Conservation (phyloP, 2,113 vertebrate species). For the Baryphthengus martii region DNA sequence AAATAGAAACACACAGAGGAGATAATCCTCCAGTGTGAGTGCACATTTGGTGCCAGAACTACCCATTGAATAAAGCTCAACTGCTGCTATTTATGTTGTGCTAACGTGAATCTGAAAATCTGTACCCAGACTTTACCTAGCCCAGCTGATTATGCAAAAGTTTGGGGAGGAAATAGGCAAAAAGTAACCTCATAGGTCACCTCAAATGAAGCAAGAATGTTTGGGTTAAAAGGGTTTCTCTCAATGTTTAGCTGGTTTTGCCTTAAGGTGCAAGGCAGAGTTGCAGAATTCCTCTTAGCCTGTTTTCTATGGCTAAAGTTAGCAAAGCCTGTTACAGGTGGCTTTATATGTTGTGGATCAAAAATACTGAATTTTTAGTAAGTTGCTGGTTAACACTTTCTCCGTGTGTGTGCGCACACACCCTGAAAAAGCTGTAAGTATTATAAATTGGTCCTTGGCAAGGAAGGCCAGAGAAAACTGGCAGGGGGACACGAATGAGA, state of each 20-base stretch:
- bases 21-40: neutral
- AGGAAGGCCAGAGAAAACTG: neutral
- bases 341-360: neutral
- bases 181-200: neutral
- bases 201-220: neutral
- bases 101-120: neutral
- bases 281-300: neutral
- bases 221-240: neutral
- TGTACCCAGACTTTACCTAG: neutral
- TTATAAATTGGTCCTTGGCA: neutral
- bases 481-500: neutral
- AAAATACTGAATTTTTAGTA: neutral
- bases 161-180: neutral
- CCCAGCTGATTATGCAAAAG: neutral
- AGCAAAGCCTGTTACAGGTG: neutral
- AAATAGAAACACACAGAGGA: neutral
- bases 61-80: neutral
- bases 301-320: neutral
- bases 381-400: neutral
- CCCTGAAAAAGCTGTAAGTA: neutral
- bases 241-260: neutral
- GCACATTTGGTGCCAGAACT: neutral
- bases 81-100: neutral
- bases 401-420: accelerated
- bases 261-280: neutral